Conservation (phyloP, 64 coral and sea anemone species). For the Actinia tenebrosa region DNA sequence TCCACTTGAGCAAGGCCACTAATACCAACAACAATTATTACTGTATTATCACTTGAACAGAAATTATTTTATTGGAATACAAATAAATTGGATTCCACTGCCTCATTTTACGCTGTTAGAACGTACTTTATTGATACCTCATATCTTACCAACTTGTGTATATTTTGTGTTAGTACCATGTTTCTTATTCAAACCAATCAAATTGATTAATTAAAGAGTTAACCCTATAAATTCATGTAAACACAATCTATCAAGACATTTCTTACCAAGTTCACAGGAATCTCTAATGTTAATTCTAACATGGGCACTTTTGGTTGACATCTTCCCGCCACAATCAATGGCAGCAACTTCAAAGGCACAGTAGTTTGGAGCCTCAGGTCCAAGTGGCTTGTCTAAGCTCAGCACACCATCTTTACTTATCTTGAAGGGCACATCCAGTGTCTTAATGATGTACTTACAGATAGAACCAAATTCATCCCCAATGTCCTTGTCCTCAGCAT, state of each 20-base stretch:
- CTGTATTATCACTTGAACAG: too few relatives aligned
- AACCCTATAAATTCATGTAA: not conserved
- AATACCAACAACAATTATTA: too few relatives aligned
- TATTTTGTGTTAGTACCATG: not conserved
- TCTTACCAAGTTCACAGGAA: constrained; percentile 69
- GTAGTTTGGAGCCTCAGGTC: constrained; percentile 27
- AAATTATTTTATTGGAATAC: too few relatives aligned
- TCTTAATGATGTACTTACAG: constrained; percentile 72
- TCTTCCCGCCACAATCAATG: constrained; percentile 76
- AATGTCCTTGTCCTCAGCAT: constrained; percentile 71
- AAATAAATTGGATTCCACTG: too few relatives aligned
- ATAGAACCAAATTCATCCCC: constrained; percentile 61
- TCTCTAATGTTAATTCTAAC: constrained; percentile 53
- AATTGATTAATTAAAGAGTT: too few relatives aligned
- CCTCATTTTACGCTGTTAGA: too few relatives aligned
- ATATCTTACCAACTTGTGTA: too few relatives aligned
- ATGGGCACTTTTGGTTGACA: constrained; percentile 38
- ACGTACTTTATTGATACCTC: too few relatives aligned
- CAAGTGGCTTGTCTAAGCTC: constrained; percentile 53
- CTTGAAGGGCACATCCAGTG: constrained; percentile 57
- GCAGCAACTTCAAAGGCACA: constrained; percentile 78
- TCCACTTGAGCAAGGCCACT: too few relatives aligned
- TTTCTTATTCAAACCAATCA: not conserved
- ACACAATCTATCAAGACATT: not conserved
- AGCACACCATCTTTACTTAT: constrained; percentile 63